These are phyloP conservation scores for Semaprochilodus insignis DNA, from an alignment of 2,797 vertebrate species.

Conservation along the genomic window DNA sequence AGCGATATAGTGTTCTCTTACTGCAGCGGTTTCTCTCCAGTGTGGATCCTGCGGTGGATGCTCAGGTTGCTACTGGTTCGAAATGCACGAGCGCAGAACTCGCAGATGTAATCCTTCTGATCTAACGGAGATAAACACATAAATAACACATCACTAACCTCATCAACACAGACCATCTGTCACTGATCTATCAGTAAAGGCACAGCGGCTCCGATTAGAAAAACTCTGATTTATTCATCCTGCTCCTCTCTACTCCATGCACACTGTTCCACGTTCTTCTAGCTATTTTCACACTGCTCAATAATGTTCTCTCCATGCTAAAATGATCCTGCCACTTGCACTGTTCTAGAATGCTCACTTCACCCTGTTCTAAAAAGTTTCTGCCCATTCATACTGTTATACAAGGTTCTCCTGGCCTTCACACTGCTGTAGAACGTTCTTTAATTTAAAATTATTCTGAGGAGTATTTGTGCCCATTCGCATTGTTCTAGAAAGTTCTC, in stretches of 20 bases:
- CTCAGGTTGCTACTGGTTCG: constrained; percentile 85
- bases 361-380: no score
- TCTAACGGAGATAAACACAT: constrained; percentile 66
- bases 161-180: background rate
- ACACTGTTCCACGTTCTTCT: no score
- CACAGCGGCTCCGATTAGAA: background rate
- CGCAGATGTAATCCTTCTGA: constrained; percentile 83
- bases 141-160: background rate
- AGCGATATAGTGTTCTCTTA: constrained; percentile 60
- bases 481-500: no score
- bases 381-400: no score
- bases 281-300: background rate
- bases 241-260: no score
- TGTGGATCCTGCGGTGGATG: constrained; percentile 86
- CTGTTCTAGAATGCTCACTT: background rate
- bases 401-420: no score
- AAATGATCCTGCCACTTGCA: background rate
- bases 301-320: background rate
- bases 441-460: no score
- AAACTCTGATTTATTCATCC: background rate
- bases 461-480: no score
- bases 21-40: constrained; percentile 86
- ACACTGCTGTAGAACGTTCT: no score
- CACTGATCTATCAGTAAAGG: background rate
- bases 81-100: constrained; percentile 85